phyloP scores from a whole-genome alignment of 2,888 invertebrate species.

The Drosophila formosana region DNA sequence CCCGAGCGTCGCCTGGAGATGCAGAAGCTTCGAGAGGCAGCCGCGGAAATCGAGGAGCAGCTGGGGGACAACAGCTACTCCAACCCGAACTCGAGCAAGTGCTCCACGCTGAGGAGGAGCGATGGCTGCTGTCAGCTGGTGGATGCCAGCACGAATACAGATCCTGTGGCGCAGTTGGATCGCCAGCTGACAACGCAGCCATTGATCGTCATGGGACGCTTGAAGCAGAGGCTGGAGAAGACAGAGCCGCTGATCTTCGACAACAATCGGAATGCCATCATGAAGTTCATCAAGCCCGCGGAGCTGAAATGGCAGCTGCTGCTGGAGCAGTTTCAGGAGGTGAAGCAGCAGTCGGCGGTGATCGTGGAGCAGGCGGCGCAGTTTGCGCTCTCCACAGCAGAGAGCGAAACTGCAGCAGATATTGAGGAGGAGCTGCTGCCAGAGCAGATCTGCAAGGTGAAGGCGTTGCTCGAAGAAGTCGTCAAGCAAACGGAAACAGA shows the following conservation, averaged over 20 bases:
- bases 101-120: not conserved
- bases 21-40: conserved; percentile 42
- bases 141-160: conserved; percentile 57
- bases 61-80: not conserved
- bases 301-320: conserved; percentile 3
- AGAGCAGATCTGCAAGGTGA: not conserved
- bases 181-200: not conserved
- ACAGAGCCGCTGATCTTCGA: conserved; percentile 64
- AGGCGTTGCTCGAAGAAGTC: not conserved
- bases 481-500: not conserved
- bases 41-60: conserved; percentile 39
- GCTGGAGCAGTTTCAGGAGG: conserved; percentile 14
- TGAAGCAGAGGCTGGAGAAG: conserved; percentile 40
- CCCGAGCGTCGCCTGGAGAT: conserved; percentile 54
- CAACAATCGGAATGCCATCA: conserved; percentile 46
- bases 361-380: not conserved
- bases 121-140: not conserved
- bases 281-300: conserved; percentile 19
- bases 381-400: not conserved
- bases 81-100: not conserved
- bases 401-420: not conserved
- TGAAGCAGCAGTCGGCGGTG: conserved; percentile 20
- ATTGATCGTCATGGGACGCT: conserved; percentile 41
- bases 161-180: not conserved
- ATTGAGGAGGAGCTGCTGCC: not conserved